A percentile compares a stretch with the other conserved stretches of the same genome.
These are phyloP conservation scores for Sylvia borin DNA, from an alignment of 2,797 vertebrate species.

Conservation along the genomic window DNA sequence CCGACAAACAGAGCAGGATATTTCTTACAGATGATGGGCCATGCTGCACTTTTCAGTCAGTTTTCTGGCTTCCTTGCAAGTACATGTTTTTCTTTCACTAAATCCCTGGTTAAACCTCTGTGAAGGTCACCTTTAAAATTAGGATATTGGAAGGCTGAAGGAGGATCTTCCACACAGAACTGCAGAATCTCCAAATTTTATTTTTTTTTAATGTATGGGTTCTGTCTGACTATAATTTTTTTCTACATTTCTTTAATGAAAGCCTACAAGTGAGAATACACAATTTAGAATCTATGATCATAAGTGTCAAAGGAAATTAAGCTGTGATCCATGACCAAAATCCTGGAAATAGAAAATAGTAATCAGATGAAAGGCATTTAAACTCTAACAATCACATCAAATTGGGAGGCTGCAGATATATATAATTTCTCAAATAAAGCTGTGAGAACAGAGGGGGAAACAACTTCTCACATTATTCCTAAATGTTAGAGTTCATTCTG, in stretches of 20 bases:
- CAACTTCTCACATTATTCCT: not conserved
- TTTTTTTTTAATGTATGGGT: not conserved
- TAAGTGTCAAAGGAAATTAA: not conserved
- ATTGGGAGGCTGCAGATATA: not conserved
- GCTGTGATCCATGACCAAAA: not conserved
- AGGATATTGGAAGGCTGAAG: not conserved
- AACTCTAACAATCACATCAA: not conserved
- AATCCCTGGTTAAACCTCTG: not conserved
- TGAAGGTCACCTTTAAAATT: constrained; percentile 36
- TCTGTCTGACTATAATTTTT: not conserved
- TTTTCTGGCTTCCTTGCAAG: not conserved
- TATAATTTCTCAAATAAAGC: not conserved
- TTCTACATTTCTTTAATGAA: not conserved
- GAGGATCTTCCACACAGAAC: not conserved
- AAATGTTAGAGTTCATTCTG: not conserved
- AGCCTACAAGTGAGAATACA: not conserved
- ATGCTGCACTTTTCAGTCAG: not conserved
- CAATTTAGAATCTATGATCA: not conserved
- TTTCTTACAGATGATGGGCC: constrained; percentile 30
- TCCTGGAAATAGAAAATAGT: not conserved
- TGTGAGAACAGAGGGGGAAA: not conserved
- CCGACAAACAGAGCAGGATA: not conserved
- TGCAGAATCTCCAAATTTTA: not conserved
- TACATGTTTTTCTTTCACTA: not conserved
- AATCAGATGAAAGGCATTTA: not conserved